These are phyloP conservation scores for Metopolophium dirhodum DNA, from an alignment of 1,140 invertebrate species.

Conservation along the genomic window DNA sequence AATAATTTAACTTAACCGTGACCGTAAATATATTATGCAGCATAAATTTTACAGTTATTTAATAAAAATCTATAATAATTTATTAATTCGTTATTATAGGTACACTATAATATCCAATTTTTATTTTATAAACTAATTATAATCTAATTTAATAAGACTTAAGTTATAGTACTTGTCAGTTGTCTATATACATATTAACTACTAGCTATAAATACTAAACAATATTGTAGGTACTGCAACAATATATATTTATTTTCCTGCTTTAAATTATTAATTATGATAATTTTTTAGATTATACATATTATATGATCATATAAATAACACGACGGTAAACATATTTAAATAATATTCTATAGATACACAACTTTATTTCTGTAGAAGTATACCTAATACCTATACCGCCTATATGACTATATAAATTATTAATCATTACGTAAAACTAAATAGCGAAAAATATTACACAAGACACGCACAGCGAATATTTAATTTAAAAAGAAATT, in stretches of 20 bases:
- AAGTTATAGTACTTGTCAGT: background rate
- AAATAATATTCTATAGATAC: background rate
- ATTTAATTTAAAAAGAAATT: background rate
- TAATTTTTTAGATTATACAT: background rate
- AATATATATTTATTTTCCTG: background rate
- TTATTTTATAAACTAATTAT: background rate
- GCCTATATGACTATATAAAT: background rate
- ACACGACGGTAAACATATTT: background rate
- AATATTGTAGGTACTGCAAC: background rate
- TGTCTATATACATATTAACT: too few species aligned
- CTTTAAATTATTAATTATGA: background rate
- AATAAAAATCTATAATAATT: background rate
- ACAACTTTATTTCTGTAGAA: background rate
- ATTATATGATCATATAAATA: background rate
- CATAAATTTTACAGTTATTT: background rate
- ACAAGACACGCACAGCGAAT: background rate
- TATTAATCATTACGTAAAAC: background rate
- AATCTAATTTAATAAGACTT: background rate
- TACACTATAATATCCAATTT: background rate
- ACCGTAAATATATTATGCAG: background rate
- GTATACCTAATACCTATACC: background rate
- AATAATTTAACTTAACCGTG: too few species aligned
- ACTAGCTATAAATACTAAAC: too few species aligned
- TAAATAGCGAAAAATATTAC: background rate
- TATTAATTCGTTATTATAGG: background rate